phyloP scores from a whole-genome alignment of 2,888 invertebrate genomes.

The Punctoribates punctum region DNA sequence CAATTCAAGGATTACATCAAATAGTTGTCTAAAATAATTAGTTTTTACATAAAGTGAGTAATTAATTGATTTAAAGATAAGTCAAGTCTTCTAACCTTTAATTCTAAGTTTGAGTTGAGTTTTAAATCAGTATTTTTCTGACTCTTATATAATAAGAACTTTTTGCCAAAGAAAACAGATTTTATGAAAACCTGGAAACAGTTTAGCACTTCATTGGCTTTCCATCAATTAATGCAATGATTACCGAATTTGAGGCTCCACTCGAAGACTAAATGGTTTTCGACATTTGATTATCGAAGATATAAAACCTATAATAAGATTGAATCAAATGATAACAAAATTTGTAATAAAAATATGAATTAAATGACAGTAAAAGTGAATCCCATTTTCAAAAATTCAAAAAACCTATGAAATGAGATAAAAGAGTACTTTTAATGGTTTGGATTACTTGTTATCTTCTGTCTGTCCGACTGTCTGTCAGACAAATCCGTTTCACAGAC shows the following conservation, averaged over 20 bases:
- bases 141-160: neutral
- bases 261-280: neutral
- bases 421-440: constrained; percentile 6
- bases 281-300: neutral
- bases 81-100: neutral
- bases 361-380: neutral
- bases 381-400: neutral
- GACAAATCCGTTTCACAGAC: neutral
- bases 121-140: neutral
- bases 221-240: constrained; percentile 4
- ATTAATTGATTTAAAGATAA: neutral
- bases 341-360: neutral
- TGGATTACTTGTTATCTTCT: constrained; percentile 23
- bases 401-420: neutral
- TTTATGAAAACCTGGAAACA: neutral
- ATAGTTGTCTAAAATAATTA: too few species aligned
- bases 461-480: neutral
- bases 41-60: neutral
- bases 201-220: neutral
- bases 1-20: too few species aligned
- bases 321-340: neutral
- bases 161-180: neutral
- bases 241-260: neutral
- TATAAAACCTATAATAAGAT: neutral
- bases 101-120: neutral